These are phyloP conservation scores for Yponomeuta malinellus DNA, from an alignment of 2,888 invertebrate species.

Conservation along the genomic window DNA sequence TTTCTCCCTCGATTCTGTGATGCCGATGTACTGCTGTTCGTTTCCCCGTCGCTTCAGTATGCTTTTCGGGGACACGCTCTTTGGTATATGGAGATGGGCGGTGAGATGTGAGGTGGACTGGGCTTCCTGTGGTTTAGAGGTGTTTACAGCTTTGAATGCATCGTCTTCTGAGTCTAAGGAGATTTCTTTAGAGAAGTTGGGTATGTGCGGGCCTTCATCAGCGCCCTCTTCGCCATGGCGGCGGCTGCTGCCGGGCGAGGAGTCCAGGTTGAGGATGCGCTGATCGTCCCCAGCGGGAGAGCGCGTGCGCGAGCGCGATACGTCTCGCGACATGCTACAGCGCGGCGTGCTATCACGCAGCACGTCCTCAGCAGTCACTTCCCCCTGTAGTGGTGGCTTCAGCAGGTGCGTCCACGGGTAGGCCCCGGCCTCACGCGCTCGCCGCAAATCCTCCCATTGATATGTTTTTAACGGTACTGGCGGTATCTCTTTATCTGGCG, in stretches of 20 bases:
- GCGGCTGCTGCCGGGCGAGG: conserved; percentile 69
- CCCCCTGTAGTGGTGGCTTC: conserved; percentile 76
- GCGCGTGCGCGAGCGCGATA: conserved; percentile 62
- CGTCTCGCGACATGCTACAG: conserved; percentile 68
- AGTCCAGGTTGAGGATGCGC: conserved; percentile 63
- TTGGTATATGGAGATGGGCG: conserved; percentile 50
- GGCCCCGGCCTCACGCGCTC: conserved; percentile 81
- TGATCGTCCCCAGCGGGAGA: conserved; percentile 57
- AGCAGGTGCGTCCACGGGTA: conserved; percentile 89
- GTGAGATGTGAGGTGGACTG: conserved; percentile 43
- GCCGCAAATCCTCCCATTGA: conserved; percentile 86
- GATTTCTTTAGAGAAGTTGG: conserved; percentile 68
- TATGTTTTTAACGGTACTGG: conserved; percentile 85
- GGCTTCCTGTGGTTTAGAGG: conserved; percentile 50
- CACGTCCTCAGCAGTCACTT: conserved; percentile 70
- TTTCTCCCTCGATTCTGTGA: conserved; percentile 66
- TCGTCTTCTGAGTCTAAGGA: conserved; percentile 69
- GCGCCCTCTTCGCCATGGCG: conserved; percentile 64
- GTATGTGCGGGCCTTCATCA: conserved; percentile 64
- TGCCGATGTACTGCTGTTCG: conserved; percentile 56
- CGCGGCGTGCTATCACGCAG: conserved; percentile 62
- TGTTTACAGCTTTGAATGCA: conserved; percentile 36
- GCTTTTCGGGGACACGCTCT: conserved; percentile 67
- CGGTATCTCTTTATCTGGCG: conserved; percentile 73
- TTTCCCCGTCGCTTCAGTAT: conserved; percentile 71